Percentiles rank a stretch among this genome's conserved stretches.
phyloP scores from a whole-genome alignment of 1,140 invertebrate species.

The Capitella teleta region DNA sequence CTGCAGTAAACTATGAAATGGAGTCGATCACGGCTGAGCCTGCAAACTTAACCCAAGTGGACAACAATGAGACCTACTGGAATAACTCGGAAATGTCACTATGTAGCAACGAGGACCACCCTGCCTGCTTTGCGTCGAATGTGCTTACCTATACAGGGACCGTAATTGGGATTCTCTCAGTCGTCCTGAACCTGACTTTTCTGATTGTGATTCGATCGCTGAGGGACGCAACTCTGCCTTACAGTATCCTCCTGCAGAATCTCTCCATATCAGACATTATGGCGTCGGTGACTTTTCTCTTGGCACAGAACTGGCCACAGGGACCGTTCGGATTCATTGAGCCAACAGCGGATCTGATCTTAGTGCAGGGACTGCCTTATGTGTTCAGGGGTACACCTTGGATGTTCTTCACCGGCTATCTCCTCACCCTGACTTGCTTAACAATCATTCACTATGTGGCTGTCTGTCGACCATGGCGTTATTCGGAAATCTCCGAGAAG shows the following conservation, averaged over 20 bases:
- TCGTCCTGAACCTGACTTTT: not conserved
- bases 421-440: not conserved
- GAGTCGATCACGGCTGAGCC: no score
- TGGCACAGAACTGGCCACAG: not conserved
- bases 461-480: not conserved
- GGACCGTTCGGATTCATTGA: not conserved
- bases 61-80: no score
- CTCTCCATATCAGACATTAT: not conserved
- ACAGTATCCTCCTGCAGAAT: not conserved
- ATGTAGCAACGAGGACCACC: no score
- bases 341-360: not conserved
- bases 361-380: not conserved
- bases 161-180: not conserved
- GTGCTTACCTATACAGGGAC: no score
- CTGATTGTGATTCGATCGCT: not conserved
- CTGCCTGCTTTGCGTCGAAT: no score
- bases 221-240: not conserved
- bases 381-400: not conserved
- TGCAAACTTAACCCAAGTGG: no score
- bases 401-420: conserved; percentile 3
- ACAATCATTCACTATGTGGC: conserved; percentile 1
- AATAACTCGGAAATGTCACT: no score
- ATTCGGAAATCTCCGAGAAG: not conserved
- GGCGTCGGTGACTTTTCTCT: not conserved
- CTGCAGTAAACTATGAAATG: no score